Conservation (phyloP, 2,113 vertebrate genomes). For the Chloebia gouldiae region DNA sequence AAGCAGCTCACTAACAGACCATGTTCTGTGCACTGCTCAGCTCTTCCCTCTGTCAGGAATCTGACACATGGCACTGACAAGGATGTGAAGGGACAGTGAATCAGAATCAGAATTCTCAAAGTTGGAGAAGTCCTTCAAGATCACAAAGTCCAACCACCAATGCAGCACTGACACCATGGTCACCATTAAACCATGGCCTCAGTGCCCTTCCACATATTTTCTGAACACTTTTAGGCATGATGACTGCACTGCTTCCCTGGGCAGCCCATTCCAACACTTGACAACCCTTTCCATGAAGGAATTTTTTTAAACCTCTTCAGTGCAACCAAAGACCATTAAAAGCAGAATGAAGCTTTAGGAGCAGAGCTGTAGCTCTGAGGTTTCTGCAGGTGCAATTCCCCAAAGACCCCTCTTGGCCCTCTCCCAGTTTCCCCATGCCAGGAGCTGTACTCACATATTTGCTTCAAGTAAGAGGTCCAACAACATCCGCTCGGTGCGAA, state of each 20-base stretch:
- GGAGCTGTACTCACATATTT: conserved; percentile 82
- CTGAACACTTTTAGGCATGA: neutral
- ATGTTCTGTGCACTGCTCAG: neutral
- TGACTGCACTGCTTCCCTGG: neutral
- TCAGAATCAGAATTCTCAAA: neutral
- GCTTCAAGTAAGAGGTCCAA: conserved; percentile 95
- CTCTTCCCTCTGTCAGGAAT: neutral
- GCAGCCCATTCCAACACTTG: neutral
- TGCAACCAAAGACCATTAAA: neutral
- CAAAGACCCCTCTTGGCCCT: neutral
- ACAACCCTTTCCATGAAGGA: neutral
- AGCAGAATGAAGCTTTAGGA: neutral
- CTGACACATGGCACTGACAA: fast-evolving
- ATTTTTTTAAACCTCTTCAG: neutral
- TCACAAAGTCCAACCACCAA: neutral
- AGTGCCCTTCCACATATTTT: neutral
- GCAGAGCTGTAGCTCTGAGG: neutral
- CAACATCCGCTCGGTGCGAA: conserved; percentile 94
- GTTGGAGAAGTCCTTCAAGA: neutral
- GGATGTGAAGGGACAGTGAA: neutral
- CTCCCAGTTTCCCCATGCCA: fast-evolving
- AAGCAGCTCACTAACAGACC: neutral
- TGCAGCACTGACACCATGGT: neutral
- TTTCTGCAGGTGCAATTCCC: neutral
- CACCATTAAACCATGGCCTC: neutral